Conservation (phyloP, 2,113 vertebrate genomes). For the Cyprinodon brontotheroides region DNA sequence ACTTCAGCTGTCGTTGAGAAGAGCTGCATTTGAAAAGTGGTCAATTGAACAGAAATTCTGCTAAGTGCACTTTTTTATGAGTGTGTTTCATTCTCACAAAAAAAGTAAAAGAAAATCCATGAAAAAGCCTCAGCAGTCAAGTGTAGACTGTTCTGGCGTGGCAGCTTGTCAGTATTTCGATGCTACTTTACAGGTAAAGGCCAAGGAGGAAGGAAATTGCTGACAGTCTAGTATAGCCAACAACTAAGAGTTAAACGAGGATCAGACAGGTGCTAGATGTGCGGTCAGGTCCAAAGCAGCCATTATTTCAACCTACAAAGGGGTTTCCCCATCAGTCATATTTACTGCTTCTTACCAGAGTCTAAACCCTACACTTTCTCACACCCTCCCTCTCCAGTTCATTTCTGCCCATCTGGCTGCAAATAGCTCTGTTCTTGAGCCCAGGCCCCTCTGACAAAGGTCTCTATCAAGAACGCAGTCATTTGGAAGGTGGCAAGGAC, state of each 20-base stretch:
- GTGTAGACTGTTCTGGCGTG: slow-evolving; percentile 47
- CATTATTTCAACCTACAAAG: slow-evolving; percentile 67
- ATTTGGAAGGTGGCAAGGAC: slow-evolving; percentile 65
- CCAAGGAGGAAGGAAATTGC: slow-evolving; percentile 64
- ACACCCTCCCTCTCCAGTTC: slow-evolving; percentile 25
- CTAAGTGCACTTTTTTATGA: slow-evolving; percentile 31
- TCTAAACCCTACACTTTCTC: slow-evolving; percentile 3
- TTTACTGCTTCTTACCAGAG: slow-evolving; percentile 55
- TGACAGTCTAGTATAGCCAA: slow-evolving; percentile 71
- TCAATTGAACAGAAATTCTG: slow-evolving; percentile 35
- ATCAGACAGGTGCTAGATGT: slow-evolving; percentile 64
- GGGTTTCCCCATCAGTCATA: slow-evolving; percentile 66
- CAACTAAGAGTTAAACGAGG: slow-evolving; percentile 75
- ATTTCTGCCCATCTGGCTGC: slow-evolving; percentile 34
- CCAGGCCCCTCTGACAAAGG: slow-evolving; percentile 53
- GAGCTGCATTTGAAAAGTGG: slow-evolving; percentile 30
- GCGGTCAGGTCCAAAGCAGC: slow-evolving; percentile 49
- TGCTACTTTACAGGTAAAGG: slow-evolving; percentile 68
- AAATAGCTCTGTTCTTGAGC: slow-evolving; percentile 51
- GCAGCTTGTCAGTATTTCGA: slow-evolving; percentile 72
- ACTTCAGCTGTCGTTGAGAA: slow-evolving; percentile 9
- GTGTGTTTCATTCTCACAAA: slow-evolving; percentile 47
- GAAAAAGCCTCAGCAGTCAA: slow-evolving; percentile 42
- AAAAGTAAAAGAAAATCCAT: slow-evolving; percentile 20
- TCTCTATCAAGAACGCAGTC: slow-evolving; percentile 62